Evolutionary conservation across 2,797 vertebrate genomes (phyloP).

Genomic region (Peromyscus aztecus): DNA sequence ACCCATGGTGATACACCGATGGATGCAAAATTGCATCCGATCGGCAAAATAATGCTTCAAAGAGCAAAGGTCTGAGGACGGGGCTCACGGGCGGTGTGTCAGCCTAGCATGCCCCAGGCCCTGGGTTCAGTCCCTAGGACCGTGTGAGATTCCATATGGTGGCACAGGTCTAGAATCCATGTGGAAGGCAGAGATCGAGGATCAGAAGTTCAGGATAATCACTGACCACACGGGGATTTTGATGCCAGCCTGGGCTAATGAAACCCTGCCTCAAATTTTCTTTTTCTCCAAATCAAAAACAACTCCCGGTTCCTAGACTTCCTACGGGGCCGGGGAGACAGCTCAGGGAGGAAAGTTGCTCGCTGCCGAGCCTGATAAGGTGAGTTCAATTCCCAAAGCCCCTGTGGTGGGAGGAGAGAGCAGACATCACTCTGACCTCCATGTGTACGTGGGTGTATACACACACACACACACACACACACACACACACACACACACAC

Average conservation of each 20-base stretch:
- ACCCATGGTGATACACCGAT: too few species aligned
- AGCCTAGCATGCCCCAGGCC: not conserved
- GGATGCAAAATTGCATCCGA: not conserved
- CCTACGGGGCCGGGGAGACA: too few species aligned
- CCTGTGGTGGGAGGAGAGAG: accelerated
- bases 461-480: not conserved
- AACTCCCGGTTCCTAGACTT: not conserved
- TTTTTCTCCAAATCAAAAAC: not conserved
- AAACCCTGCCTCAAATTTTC: not conserved
- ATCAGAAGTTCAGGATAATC: not conserved
- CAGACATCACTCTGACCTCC: not conserved
- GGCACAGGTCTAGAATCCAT: not conserved
- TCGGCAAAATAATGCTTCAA: not conserved
- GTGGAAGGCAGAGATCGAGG: not conserved
- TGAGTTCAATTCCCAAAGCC: not conserved
- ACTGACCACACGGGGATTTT: not conserved
- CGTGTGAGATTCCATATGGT: not conserved
- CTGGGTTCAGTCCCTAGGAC: not conserved
- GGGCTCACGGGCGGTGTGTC: not conserved
- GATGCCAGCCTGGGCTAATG: not conserved
- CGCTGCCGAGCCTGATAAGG: not conserved
- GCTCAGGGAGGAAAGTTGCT: not conserved
- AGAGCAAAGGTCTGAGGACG: not conserved
- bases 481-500: not conserved
- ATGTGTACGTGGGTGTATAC: not conserved